Base-by-base conservation (phyloP, 2,888 invertebrate genomes). In the Globia sparganii region DNA sequence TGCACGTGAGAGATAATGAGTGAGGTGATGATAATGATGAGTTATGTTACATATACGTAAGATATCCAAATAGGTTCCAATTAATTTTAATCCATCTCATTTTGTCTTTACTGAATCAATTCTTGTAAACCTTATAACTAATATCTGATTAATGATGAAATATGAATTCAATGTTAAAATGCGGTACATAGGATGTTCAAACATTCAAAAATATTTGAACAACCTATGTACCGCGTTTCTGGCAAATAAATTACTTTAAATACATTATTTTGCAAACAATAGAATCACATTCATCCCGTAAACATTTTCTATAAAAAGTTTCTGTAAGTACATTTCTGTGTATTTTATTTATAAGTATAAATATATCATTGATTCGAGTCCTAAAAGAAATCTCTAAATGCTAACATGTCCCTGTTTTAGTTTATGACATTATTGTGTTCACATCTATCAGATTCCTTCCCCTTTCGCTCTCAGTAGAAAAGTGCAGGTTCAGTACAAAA, bases 361-460 rank as follows among this genome's bases (percentile, higher is more conserved):
- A 67, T 70, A 53, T 18, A 40, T 65, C 31, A 31, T 25, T 53
- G 0, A n/a, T 21, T 46, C 21, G 53, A 40, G 8, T 40, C 34
- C 9, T 25, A 62, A 83, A 66, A 49, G 21, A 31, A 56, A 34
- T 62, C 6, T 43, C 34, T 34, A 56, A 72, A 71, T 76, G n/a
- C 59, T 34, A 58, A 56, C 21, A 40, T 34, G 5, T 53, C 11
- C 40, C n/a, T 56, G n/a, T 49, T 59, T 75, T 49, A 72, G 61
- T 49, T 56, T 59, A 59, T 40, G 59, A 34, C 65, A 64, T 78
- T 75, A 68, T 84, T 81, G 68, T 76, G 75, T 79, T 67, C 70
- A 62, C 72, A 78, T 88, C 79, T 71, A 80, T 80, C 80, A 80
- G 61, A 82, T 70, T 65, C 53, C 13, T 28, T 62, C 74, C 83